phyloP scores from a whole-genome alignment of 2,113 vertebrate genomes.

The Boleophthalmus pectinirostris region DNA sequence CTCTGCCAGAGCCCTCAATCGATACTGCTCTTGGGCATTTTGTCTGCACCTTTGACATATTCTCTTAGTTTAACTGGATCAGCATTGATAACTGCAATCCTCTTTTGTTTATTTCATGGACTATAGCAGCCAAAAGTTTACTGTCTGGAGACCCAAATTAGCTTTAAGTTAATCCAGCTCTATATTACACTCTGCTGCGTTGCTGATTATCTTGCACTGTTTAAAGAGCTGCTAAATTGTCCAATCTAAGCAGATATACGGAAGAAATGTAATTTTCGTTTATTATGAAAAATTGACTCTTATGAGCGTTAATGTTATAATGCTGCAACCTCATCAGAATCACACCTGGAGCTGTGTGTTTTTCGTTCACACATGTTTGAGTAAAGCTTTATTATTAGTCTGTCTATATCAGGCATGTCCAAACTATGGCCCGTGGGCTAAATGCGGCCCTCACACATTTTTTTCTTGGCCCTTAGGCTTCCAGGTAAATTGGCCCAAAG shows the following conservation, averaged over 20 bases:
- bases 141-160: not conserved
- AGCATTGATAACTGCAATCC: not conserved
- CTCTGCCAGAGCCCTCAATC: not conserved
- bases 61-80: not conserved
- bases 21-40: not conserved
- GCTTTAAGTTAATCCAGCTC: not conserved
- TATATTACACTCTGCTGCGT: not conserved
- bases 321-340: too few relatives aligned
- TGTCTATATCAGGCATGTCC: too few relatives aligned
- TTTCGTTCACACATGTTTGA: too few relatives aligned
- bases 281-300: too few relatives aligned
- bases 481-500: too few relatives aligned
- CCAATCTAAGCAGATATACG: too few relatives aligned
- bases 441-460: too few relatives aligned
- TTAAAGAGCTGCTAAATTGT: not conserved
- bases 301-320: too few relatives aligned
- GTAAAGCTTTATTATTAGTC: too few relatives aligned
- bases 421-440: too few relatives aligned
- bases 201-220: not conserved
- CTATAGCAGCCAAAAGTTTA: not conserved
- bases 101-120: not conserved
- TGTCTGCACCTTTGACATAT: not conserved
- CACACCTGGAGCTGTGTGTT: too few relatives aligned
- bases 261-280: not conserved
- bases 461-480: too few relatives aligned